Evolutionary conservation across 2,888 invertebrate genomes (phyloP), one percentile per base, ranked within the genome.

Genomic region (Alsophila aescularia): DNA sequence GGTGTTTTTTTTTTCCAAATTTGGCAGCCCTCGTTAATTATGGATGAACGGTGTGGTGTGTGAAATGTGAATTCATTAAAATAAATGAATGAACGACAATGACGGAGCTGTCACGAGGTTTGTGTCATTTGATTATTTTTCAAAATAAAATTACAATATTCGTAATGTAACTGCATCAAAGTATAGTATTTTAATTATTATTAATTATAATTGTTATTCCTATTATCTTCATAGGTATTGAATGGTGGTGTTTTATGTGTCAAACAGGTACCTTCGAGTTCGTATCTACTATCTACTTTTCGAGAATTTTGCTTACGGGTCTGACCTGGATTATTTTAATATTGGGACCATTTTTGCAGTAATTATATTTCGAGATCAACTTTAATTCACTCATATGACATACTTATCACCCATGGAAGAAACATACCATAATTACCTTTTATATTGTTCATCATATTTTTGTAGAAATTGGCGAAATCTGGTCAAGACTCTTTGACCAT

Each of bases 401-500:
- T n/a, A n/a, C n/a, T n/a, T n/a, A n/a, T n/a, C n/a, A n/a, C n/a
- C n/a, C 5, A 27, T 9, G 9, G 4, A 8, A 21, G 21, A 21
- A 3, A 21, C 6, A 21, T 27, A 27, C 9, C 2, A 9, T 27
- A 8, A 27, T 8, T 27, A 21, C 21, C 21, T 2, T 8, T 14
- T 4, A 6, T 13, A 35, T 15, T 9, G 7, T 16, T 31, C 9
- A 31, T 35, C 9, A 16, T n/a, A 10, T 15, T 40, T 29, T 18
- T 36, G 14, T 81, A 98, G 97, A 96, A 93, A 93, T 95, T 68
- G 94, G 95, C 62, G 96, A 96, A 87, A 94, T 97, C 80, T 97
- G 97, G 94, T 93, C 94, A 71, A 93, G 97, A 76, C 90, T 98
- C 55, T 96, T 98, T 87, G 97, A 98, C 85, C 98, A 98, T 76